Conservation (phyloP, 64 coral and sea anemone genomes). For the Porites lutea region DNA sequence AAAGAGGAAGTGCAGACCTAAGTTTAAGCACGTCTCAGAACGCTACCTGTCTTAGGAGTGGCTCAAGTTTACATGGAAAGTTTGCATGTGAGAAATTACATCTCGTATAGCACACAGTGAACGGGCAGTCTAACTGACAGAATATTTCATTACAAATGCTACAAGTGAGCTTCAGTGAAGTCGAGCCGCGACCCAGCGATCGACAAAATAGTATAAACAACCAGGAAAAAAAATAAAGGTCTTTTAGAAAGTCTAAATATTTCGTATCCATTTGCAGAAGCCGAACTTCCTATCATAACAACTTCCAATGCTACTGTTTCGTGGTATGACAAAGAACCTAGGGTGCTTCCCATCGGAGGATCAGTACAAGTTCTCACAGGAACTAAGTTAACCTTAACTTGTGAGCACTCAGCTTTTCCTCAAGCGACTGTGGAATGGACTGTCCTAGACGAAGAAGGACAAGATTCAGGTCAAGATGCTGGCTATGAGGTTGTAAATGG, state of each 20-base stretch:
- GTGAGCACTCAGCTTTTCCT: constrained; percentile 27
- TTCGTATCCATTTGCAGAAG: not conserved
- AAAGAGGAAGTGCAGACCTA: too few species aligned
- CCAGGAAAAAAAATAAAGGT: not conserved
- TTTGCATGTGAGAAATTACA: too few species aligned
- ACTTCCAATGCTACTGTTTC: constrained; percentile 23
- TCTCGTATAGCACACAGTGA: too few species aligned
- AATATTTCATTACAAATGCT: too few species aligned
- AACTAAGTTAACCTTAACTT: constrained; percentile 25
- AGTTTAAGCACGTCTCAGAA: too few species aligned
- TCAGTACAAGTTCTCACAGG: constrained; percentile 13
- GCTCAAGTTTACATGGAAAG: too few species aligned
- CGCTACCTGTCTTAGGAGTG: too few species aligned
- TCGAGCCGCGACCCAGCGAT: too few species aligned
- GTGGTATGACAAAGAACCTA: constrained; percentile 33
- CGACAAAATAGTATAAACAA: too few species aligned
- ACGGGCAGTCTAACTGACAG: too few species aligned
- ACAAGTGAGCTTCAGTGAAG: too few species aligned
- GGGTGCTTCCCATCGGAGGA: constrained; percentile 9
- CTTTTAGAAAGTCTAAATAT: not conserved
- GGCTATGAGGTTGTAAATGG: constrained; percentile 25
- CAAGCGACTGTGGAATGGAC: constrained; percentile 5
- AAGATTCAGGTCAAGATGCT: not conserved
- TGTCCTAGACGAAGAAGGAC: constrained; percentile 31
- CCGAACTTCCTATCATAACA: not conserved